Base-by-base conservation (phyloP, 2,888 invertebrate species). In the Heteromurus nitidus region DNA sequence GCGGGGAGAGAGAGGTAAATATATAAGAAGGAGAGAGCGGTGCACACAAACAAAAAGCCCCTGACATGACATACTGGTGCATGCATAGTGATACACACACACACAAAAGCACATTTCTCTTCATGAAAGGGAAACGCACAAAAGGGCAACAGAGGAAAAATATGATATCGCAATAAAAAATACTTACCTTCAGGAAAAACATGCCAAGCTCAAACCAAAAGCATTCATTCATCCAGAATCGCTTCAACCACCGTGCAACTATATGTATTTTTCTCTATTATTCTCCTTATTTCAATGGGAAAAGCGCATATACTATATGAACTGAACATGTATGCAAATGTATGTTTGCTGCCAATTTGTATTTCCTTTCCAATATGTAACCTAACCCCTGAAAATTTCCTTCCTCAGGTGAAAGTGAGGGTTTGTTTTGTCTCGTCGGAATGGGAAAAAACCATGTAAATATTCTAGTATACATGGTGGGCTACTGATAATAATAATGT, bases 291-390 rank as follows among this genome's bases (percentile, higher is more conserved):
- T n/a, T n/a, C n/a, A n/a, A n/a, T n/a, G n/a, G n/a, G n/a, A n/a
- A n/a, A n/a, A n/a, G n/a, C n/a, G n/a, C n/a, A n/a, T n/a, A n/a
- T n/a, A n/a, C n/a, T n/a, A n/a, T n/a, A n/a, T n/a, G n/a, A n/a
- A n/a, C n/a, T n/a, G n/a, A n/a, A n/a, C n/a, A 42, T 42, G 42
- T 50, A 50, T 11, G 20, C n/a, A 50, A 50, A 18, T 18, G n/a
- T n/a, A 11, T 50, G 20, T 50, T 20, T 28, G 69, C 70, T 70
- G 77, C 70, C 77, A 77, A 70, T 64, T 77, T 70, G 53, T 77
- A 77, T 53, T 69, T 70, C 64, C 77, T 62, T 64, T 69, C 60
- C 64, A 31, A 76, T 68, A 60, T 68, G 76, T 67, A 75, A 67
- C 44, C 26, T 42, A 67, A 58, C 77, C 53, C 50, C 62, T 16